A percentile compares a stretch with the other conserved stretches of the same genome.
phyloP scores from a whole-genome alignment of 2,888 invertebrate species.

The Cetonia aurata region DNA sequence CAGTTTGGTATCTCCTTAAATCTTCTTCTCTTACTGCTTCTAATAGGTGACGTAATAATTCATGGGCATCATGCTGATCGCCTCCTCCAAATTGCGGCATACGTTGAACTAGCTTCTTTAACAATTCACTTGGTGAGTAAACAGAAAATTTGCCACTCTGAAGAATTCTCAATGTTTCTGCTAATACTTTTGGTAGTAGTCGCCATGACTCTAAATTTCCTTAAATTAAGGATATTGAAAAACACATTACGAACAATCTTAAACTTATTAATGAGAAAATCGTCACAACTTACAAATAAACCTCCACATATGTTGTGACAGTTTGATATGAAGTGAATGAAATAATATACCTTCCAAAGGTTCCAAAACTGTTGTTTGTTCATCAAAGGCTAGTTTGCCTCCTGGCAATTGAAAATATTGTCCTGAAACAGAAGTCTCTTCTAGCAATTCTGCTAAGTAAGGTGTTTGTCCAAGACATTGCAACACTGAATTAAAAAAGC shows the following conservation, averaged over 20 bases:
- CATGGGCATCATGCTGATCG: constrained; percentile 97
- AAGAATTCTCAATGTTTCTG: constrained; percentile 78
- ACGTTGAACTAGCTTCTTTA: constrained; percentile 75
- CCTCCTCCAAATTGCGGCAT: constrained; percentile 91
- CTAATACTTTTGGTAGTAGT: constrained; percentile 75
- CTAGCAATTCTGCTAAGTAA: constrained; percentile 76
- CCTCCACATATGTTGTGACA: not conserved
- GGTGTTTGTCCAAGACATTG: constrained; percentile 93
- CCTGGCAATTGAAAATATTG: constrained; percentile 81
- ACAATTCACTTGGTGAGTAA: constrained; percentile 75
- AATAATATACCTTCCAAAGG: constrained; percentile 53
- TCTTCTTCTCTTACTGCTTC: constrained; percentile 87
- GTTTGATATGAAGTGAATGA: not conserved
- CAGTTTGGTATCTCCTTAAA: constrained; percentile 83
- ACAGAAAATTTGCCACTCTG: constrained; percentile 75
- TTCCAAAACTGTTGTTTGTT: constrained; percentile 57
- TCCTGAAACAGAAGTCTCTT: constrained; percentile 77
- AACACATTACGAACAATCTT: no score
- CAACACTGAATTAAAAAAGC: constrained; percentile 97
- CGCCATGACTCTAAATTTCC: constrained; percentile 78
- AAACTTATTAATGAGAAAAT: no score
- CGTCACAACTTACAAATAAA: no score
- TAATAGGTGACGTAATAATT: constrained; percentile 88
- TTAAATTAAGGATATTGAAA: constrained; percentile 41
- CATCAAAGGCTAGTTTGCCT: constrained; percentile 72